Base-by-base conservation (phyloP, 2,888 invertebrate genomes). In the Cloeon dipterum region DNA sequence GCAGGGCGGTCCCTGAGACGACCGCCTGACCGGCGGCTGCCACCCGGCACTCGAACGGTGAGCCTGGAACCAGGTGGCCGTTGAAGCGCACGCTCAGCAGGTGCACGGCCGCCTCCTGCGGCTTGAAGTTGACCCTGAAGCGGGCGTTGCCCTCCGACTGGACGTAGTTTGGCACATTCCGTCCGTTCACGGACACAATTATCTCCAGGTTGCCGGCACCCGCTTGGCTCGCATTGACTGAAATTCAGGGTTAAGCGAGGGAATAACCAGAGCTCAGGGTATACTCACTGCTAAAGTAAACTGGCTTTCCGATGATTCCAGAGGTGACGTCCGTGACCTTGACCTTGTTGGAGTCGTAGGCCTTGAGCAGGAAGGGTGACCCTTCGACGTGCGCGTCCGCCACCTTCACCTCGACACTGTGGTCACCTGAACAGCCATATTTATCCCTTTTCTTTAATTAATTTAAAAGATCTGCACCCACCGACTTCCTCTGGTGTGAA, bases 81-180 rank as follows among this genome's bases (percentile, higher is more conserved):
- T 71, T 71, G 52, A 74, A 79, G 52, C 74, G 72, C 21, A 96
- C 91, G 34, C 89, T 89, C 4, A 94, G 63, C 18, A 77, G 79
- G 58, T 96, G 94, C 1, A 78, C 70, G 3, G 86, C 85, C 1
- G 91, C 75, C 59, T 91, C 89, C 21, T 85, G 82, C 0, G 94
- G 94, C 51, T 91, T 91, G 61, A 96, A 96, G 59, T 94, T 93
- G 17, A 85, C 82, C 53, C 73, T 57, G 52, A 96, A 96, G 47
- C 86, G 74, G 1, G 93, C 94, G 55, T 93, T 93, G 26, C 93
- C 93, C 62, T 94, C 93, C 32, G 89, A 85, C 52, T 91, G 88
- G 2, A 96, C 94, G 55, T 89, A 94, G 61, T 96, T 96, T 8
- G 94, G 94, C 13, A 96, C 93, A 58, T 96, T 96, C 50, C 89